These are phyloP conservation scores for Cotesia typhae DNA, from an alignment of 1,140 invertebrate genomes.

Conservation along the genomic window DNA sequence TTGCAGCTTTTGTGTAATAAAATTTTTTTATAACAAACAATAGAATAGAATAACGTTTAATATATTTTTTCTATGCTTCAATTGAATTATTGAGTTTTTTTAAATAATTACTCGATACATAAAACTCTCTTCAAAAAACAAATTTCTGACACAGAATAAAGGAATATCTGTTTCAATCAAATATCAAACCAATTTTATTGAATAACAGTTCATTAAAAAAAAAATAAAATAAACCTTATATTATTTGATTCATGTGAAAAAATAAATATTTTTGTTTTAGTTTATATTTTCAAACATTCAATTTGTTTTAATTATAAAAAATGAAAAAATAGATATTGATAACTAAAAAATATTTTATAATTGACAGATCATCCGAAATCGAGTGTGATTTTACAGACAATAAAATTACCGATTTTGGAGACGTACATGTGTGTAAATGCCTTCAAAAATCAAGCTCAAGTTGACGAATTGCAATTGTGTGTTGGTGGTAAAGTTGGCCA, in stretches of 20 bases:
- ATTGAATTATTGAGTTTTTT: background rate
- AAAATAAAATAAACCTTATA: too few species aligned
- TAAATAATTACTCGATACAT: too few species aligned
- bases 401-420: slow-evolving; percentile 64
- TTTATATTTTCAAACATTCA: too few species aligned
- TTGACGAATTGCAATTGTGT: slow-evolving; percentile 67
- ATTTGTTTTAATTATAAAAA: too few species aligned
- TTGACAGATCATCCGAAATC: slow-evolving; percentile 43
- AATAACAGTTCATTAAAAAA: too few species aligned
- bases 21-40: too few species aligned
- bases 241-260: too few species aligned
- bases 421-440: slow-evolving; percentile 55
- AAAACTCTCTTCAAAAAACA: too few species aligned
- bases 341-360: slow-evolving; percentile 1
- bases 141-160: too few species aligned
- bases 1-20: background rate
- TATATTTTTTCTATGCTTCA: background rate
- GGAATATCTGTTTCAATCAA: too few species aligned
- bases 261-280: too few species aligned
- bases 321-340: background rate
- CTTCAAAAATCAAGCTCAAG: slow-evolving; percentile 57
- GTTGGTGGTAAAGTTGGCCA: slow-evolving; percentile 68
- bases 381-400: slow-evolving; percentile 55
- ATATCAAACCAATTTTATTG: background rate
- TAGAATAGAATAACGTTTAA: too few species aligned